phyloP scores from a whole-genome alignment of 2,888 invertebrate species.

The Lithosia quadra region DNA sequence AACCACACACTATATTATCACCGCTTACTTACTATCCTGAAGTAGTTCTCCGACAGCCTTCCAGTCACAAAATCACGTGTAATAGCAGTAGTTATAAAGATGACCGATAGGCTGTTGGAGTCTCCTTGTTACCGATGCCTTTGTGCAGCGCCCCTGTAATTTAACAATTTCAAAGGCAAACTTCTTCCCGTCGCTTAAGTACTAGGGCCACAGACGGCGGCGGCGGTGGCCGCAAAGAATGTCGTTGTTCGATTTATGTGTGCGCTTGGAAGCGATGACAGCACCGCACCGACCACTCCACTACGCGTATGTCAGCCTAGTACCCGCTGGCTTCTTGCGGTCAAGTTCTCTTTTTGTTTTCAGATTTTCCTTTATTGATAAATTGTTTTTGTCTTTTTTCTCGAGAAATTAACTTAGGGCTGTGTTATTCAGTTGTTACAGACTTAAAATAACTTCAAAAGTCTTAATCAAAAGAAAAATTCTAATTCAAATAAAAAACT shows the following conservation, averaged over 20 bases:
- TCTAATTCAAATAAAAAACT: too few relatives aligned
- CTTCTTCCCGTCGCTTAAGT: constrained; percentile 44
- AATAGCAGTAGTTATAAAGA: constrained; percentile 9
- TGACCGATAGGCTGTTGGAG: constrained; percentile 17
- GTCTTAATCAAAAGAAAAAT: too few relatives aligned
- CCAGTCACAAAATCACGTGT: not conserved
- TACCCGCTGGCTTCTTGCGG: constrained; percentile 56
- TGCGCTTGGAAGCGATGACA: constrained; percentile 72
- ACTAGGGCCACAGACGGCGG: constrained; percentile 68
- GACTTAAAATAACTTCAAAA: not conserved
- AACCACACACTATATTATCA: not conserved
- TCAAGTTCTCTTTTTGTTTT: constrained; percentile 46
- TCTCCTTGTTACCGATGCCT: constrained; percentile 46
- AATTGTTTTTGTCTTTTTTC: constrained; percentile 25
- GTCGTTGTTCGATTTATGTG: constrained; percentile 76
- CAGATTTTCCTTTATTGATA: constrained; percentile 39
- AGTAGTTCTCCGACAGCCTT: constrained; percentile 41
- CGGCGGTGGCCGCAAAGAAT: constrained; percentile 78
- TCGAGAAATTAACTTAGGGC: constrained; percentile 2
- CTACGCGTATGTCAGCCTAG: constrained; percentile 69
- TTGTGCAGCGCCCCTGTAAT: constrained; percentile 50
- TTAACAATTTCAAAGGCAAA: constrained; percentile 52
- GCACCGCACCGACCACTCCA: constrained; percentile 69
- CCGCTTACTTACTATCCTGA: too few relatives aligned
- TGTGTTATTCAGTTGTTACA: not conserved